Percentiles rank a stretch among this genome's conserved stretches.
These are phyloP conservation scores for Onychomys leucogaster DNA, from an alignment of 2,797 vertebrate genomes.

Conservation along the genomic window DNA sequence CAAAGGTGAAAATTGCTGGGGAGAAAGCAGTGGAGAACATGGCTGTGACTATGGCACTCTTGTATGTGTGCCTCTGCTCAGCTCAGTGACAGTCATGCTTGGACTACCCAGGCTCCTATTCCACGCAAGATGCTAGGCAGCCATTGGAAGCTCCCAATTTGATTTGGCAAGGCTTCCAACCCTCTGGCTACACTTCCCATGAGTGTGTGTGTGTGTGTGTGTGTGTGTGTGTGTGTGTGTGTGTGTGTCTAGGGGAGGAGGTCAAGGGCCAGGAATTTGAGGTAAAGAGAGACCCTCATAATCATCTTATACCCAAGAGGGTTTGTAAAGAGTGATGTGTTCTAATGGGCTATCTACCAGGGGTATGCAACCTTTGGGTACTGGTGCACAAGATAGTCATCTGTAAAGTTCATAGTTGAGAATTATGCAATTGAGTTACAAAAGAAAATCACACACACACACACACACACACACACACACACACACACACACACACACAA, in stretches of 20 bases:
- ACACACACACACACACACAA: neutral
- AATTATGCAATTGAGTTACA: neutral
- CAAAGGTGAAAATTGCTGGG: neutral
- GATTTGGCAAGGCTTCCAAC: neutral
- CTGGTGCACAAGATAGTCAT: neutral
- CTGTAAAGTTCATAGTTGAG: neutral
- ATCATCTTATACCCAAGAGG: neutral
- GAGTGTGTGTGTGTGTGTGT: too few species aligned
- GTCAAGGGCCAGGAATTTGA: neutral
- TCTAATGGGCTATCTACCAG: neutral
- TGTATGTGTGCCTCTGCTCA: neutral
- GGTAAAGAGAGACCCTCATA: neutral
- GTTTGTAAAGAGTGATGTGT: neutral
- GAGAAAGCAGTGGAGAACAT: neutral
- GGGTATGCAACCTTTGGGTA: neutral
- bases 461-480: neutral
- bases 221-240: too few species aligned
- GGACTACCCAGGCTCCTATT: neutral
- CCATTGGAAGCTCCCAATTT: neutral
- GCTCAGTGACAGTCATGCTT: neutral
- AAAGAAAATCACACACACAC: neutral
- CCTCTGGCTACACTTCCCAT: neutral
- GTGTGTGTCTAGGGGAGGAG: neutral
- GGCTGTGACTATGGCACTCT: neutral
- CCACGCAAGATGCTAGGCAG: neutral